Percentiles rank a stretch among this genome's conserved stretches.
These are phyloP conservation scores for Salvelinus alpinus DNA, from an alignment of 2,113 vertebrate species.

Conservation along the genomic window DNA sequence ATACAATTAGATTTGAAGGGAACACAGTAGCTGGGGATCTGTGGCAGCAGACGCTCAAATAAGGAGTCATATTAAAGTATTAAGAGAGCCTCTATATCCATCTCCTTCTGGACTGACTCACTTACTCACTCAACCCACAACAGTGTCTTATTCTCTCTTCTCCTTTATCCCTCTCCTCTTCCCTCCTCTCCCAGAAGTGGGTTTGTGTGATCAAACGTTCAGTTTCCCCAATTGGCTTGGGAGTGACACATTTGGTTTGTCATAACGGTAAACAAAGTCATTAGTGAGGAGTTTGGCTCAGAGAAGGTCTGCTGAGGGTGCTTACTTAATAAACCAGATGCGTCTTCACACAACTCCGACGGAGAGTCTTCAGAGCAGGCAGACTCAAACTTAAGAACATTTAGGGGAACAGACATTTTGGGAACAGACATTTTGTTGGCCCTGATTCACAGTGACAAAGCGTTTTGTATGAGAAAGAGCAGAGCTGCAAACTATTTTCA, in stretches of 20 bases:
- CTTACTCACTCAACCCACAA: slow-evolving; percentile 14
- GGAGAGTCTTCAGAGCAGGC: not conserved
- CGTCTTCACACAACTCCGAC: not conserved
- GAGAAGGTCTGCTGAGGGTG: slow-evolving; percentile 4
- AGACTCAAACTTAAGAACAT: not conserved
- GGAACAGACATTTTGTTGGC: slow-evolving; percentile 16
- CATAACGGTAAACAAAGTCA: slow-evolving; percentile 14
- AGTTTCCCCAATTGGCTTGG: not conserved
- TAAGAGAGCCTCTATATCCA: slow-evolving; percentile 24
- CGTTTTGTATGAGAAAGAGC: not conserved
- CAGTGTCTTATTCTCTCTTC: not conserved
- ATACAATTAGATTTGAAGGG: not conserved
- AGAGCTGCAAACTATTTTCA: no score
- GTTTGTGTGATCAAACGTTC: slow-evolving; percentile 19
- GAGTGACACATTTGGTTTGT: slow-evolving; percentile 16
- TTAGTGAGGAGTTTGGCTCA: slow-evolving; percentile 8
- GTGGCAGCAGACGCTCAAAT: slow-evolving; percentile 36
- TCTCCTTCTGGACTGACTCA: slow-evolving; percentile 13
- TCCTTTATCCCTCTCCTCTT: no score
- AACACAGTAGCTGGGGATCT: slow-evolving; percentile 23
- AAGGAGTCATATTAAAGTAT: slow-evolving; percentile 33
- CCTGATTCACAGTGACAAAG: slow-evolving; percentile 16
- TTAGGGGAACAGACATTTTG: slow-evolving; percentile 1
- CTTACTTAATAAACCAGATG: slow-evolving; percentile 11
- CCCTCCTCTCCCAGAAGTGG: slow-evolving; percentile 24